These are phyloP conservation scores for Strongylocentrotus purpuratus DNA, from an alignment of 35 echinoderm and acorn worm species.

Conservation along the genomic window DNA sequence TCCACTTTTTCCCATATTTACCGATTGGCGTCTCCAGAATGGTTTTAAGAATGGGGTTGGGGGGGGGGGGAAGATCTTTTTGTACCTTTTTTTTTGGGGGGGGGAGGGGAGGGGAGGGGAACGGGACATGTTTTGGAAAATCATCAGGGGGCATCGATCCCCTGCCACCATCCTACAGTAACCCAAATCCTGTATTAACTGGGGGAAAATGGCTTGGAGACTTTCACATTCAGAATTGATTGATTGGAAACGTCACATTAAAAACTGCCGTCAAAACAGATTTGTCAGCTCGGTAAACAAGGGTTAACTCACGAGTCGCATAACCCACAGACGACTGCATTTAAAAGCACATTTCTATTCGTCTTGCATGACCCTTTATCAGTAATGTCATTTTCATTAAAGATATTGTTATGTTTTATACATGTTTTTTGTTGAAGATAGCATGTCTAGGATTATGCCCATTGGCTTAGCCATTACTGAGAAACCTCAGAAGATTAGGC, in stretches of 20 bases:
- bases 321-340: neutral
- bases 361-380: neutral
- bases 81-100: too few species aligned
- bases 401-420: neutral
- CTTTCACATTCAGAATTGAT: constrained; percentile 1
- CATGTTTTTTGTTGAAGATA: neutral
- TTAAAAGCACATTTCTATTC: neutral
- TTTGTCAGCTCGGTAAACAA: neutral
- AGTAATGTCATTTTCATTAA: neutral
- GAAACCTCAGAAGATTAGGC: neutral
- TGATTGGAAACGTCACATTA: constrained; percentile 11
- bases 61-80: too few species aligned
- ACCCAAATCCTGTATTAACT: neutral
- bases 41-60: too few species aligned
- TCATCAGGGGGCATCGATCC: neutral
- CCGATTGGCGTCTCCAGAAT: too few species aligned
- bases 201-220: neutral
- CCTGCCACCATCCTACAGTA: neutral
- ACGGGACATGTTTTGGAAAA: too few species aligned
- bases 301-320: neutral
- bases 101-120: too few species aligned
- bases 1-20: too few species aligned
- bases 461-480: neutral
- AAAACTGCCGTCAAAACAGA: constrained; percentile 17
- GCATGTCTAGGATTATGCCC: neutral